Evolutionary conservation across 2,888 invertebrate species (phyloP), one percentile per base, ranked within the genome.

Genomic region (Epistrophella euchroma): DNA sequence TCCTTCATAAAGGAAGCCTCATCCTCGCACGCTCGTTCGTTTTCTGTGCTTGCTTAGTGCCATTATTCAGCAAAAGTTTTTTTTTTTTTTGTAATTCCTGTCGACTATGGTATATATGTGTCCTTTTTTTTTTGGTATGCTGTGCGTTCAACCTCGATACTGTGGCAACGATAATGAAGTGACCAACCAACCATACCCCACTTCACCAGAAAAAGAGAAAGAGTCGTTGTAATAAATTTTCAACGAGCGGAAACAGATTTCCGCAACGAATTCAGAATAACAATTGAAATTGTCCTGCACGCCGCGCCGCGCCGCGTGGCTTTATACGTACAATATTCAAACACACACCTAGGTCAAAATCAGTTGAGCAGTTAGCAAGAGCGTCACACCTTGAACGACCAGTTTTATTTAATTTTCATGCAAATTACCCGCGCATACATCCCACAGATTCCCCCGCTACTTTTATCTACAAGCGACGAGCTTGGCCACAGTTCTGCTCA

Each of bases 181-280:
- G 82, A 82, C 82, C 86, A 86, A 86, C 82, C 86, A 82, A 74
- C 86, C 77, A 50, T 82, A 78, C 73, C 73, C 82, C 64, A 76
- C 86, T 84, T 75, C 43, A 58, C 35, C 4, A 5, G 11, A 45
- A 32, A 13, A 13, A 25, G 45, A 45, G 62, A 47, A 32, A 55
- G 80, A 66, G 82, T 74, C 62, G 82, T 82, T 77, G 86, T 86
- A 86, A 86, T 86, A 86, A 86, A 86, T 86, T 86, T 82, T 25
- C 86, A 82, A 82, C 86, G 82, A 86, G 74, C 86, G 86, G 86
- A 86, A 82, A 82, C 86, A 86, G 86, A 86, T 86, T 86, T 86
- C 86, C 86, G 86, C 82, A 86, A 86, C 86, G 86, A 82, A 86
- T 86, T 82, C 86, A 78, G 82, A 82, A 86, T 86, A 82, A 82